These are phyloP conservation scores for Drosophila seclusa DNA, from an alignment of 2,888 invertebrate genomes.

Conservation along the genomic window DNA sequence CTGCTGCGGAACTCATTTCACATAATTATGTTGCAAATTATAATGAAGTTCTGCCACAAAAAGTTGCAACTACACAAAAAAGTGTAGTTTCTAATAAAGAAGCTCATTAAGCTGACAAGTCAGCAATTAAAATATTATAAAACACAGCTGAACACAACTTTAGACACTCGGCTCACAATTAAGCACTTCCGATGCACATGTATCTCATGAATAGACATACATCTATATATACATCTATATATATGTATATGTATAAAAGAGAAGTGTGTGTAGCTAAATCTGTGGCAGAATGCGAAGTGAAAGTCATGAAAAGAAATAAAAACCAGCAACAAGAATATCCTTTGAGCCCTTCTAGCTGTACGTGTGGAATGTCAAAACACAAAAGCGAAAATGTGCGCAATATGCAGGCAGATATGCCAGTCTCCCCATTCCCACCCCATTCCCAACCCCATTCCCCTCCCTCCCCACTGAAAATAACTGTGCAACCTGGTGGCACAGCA, in stretches of 20 bases:
- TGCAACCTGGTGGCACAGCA: not conserved
- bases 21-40: not conserved
- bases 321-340: conserved; percentile 13
- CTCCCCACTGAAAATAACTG: not conserved
- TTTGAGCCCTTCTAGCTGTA: conserved; percentile 14
- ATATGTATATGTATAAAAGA: not conserved
- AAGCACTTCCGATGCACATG: conserved; percentile 28
- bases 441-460: not conserved
- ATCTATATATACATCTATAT: conserved; percentile 2
- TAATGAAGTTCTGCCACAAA: not conserved
- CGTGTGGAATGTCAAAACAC: conserved; percentile 46
- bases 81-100: not conserved
- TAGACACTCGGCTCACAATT: conserved; percentile 21
- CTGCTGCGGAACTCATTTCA: not conserved
- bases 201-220: conserved; percentile 1
- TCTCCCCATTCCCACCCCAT: not conserved
- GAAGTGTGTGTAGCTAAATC: conserved; percentile 30
- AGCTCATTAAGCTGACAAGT: conserved; percentile 1
- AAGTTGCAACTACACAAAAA: not conserved
- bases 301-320: conserved; percentile 47
- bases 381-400: conserved; percentile 56
- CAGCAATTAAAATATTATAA: conserved; percentile 48
- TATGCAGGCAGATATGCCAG: conserved; percentile 40
- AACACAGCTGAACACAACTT: not conserved
- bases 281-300: conserved; percentile 60